These are phyloP conservation scores for Nasonia vitripennis DNA, from an alignment of 1,140 invertebrate species.

Conservation along the genomic window DNA sequence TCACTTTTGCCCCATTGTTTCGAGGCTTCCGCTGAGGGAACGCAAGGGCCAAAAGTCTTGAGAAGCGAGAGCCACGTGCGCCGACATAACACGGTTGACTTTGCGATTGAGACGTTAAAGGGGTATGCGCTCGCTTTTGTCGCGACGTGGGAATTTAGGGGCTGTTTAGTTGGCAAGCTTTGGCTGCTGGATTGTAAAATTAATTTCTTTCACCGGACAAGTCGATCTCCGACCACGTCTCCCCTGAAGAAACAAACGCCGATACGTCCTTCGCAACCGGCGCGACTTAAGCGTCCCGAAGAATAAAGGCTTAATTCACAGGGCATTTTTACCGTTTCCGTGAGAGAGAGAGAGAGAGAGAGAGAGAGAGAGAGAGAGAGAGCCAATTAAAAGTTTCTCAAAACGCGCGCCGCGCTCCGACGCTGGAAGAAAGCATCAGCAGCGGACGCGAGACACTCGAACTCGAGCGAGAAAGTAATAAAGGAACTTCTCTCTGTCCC, in stretches of 20 bases:
- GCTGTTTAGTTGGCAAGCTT: too few species aligned
- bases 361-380: background rate
- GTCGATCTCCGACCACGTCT: background rate
- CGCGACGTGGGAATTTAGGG: background rate
- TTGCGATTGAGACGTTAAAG: background rate
- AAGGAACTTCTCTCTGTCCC: slow-evolving; percentile 40
- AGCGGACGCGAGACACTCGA: slow-evolving; percentile 32
- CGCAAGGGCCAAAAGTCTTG: background rate
- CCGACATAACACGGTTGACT: background rate
- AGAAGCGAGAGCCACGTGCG: background rate
- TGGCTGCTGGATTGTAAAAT: too few species aligned
- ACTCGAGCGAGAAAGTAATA: slow-evolving; percentile 43
- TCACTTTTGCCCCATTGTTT: background rate
- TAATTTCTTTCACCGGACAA: too few species aligned
- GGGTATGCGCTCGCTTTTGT: background rate
- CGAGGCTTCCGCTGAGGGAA: background rate
- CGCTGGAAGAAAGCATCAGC: slow-evolving; percentile 14
- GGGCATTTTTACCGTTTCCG: slow-evolving; percentile 47
- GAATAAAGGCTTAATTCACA: slow-evolving; percentile 52
- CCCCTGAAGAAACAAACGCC: background rate
- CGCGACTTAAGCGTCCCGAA: slow-evolving; percentile 16
- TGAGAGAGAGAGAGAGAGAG: background rate
- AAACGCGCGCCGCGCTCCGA: slow-evolving; percentile 34
- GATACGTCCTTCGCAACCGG: background rate
- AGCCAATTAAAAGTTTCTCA: slow-evolving; percentile 54